phyloP scores from a whole-genome alignment of 1,140 invertebrate genomes.

The Medauroidea extradentata region DNA sequence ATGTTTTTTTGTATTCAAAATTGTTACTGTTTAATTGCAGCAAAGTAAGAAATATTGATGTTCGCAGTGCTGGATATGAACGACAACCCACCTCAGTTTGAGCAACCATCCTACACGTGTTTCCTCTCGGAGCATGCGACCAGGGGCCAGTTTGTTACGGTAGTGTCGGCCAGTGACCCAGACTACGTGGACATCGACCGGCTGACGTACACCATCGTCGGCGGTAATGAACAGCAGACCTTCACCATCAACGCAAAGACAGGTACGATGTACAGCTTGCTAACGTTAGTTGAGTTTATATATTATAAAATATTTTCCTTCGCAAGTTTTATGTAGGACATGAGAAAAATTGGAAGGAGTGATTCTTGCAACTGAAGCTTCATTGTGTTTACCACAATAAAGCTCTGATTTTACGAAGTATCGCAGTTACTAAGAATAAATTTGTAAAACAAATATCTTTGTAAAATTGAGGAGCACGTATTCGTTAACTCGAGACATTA shows the following conservation, averaged over 20 bases:
- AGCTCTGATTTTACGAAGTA: too few species aligned
- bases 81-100: constrained; percentile 82
- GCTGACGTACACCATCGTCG: constrained; percentile 76
- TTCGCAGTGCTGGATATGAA: constrained; percentile 74
- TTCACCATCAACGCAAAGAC: constrained; percentile 72
- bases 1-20: not conserved
- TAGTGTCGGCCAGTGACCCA: constrained; percentile 81
- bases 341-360: too few species aligned
- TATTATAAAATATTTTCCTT: too few species aligned
- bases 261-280: constrained; percentile 45
- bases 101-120: constrained; percentile 73
- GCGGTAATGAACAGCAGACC: constrained; percentile 77
- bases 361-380: too few species aligned
- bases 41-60: too few species aligned
- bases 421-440: too few species aligned
- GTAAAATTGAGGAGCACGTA: too few species aligned
- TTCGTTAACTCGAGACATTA: too few species aligned
- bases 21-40: not conserved
- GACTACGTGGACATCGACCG: constrained; percentile 71
- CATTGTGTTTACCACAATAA: too few species aligned
- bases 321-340: too few species aligned
- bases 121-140: constrained; percentile 75
- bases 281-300: too few species aligned
- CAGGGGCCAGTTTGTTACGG: constrained; percentile 82
- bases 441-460: too few species aligned